Conservation (phyloP, 2,888 invertebrate genomes). For the Encarsia formosa region DNA sequence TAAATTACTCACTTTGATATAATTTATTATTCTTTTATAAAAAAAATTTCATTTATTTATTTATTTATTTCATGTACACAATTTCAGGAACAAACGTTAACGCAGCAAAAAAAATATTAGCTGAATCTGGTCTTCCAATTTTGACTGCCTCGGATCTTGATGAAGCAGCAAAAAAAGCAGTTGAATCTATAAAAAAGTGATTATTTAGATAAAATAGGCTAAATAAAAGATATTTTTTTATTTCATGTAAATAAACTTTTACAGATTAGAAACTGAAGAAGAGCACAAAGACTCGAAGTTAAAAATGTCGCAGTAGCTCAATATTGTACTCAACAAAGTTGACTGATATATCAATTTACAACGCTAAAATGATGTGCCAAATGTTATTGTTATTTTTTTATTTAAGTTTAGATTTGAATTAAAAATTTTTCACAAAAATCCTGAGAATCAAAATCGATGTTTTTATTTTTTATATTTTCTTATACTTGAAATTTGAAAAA, state of each 20-base stretch:
- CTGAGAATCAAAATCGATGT: too few relatives aligned
- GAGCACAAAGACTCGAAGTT: slow-evolving; percentile 18
- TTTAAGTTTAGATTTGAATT: too few relatives aligned
- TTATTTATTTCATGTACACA: too few relatives aligned
- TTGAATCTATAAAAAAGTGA: slow-evolving; percentile 46
- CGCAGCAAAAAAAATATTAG: slow-evolving; percentile 77
- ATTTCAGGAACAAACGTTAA: slow-evolving; percentile 54
- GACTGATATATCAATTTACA: too few relatives aligned
- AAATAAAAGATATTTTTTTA: slow-evolving; percentile 2
- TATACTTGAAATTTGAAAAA: too few relatives aligned
- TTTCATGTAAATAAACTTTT: slow-evolving; percentile 16
- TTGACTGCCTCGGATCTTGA: slow-evolving; percentile 81
- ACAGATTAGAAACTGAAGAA: slow-evolving; percentile 22
- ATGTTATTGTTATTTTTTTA: too few relatives aligned
- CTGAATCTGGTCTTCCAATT: slow-evolving; percentile 79
- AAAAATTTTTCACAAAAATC: too few relatives aligned
- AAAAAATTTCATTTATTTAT: background rate
- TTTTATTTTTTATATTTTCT: too few relatives aligned
- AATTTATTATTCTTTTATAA: slow-evolving; percentile 1
- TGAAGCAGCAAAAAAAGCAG: slow-evolving; percentile 88
- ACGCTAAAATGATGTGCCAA: too few relatives aligned
- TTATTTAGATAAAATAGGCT: slow-evolving; percentile 12
- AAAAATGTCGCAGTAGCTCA: slow-evolving; percentile 24
- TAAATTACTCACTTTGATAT: background rate
- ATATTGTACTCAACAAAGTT: slow-evolving; percentile 4